Base-by-base conservation (phyloP, 2,888 invertebrate genomes). In the Pristionchus exspectatus region DNA sequence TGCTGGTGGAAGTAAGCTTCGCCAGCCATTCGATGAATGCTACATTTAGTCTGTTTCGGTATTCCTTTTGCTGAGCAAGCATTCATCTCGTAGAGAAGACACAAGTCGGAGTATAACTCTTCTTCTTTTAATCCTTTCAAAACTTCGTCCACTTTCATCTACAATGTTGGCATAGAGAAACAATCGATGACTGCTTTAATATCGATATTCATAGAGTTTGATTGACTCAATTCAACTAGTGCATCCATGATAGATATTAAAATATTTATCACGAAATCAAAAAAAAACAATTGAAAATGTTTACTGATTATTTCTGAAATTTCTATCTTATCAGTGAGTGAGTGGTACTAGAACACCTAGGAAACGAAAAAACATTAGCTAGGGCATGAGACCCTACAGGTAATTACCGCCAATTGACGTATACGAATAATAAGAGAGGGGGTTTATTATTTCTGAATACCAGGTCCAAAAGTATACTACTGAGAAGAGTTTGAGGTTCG, bases 111-210 rank as follows among this genome's bases (percentile, higher is more conserved):
- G 38, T 54, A 56, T 18, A 83, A 27, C n/a, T 83, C 83, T 27
- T 83, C 83, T 18, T 33, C 56, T 4, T 14, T 7, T 14, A 83
- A 56, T 30, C 83, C 30, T 27, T 16, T 38, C 33, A 83, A 14
- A 4, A n/a, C 54, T 24, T 83, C 83, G n/a, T 38, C 56, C 56
- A 83, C 50, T 83, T 56, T 83, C 83, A 83, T 83, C 77, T 77
- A 44, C 30, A 77, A 77, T 38, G 38, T 38, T 38, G 38, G 38
- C 38, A 38, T 38, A 38, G 14, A 10, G 33, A 72, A 10, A 72
- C 10, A 30, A 33, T 33, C 33, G 10, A 16, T 24, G 30, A 72
- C 21, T 33, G 33, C 12, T 33, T 72, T 33, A 72, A 72, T 66
- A 24, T 66, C 66, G 66, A n/a, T 66, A 66, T 66, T 66, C 66